These are phyloP conservation scores for Drosophila melanocephala DNA, from an alignment of 2,888 invertebrate species.

Conservation along the genomic window DNA sequence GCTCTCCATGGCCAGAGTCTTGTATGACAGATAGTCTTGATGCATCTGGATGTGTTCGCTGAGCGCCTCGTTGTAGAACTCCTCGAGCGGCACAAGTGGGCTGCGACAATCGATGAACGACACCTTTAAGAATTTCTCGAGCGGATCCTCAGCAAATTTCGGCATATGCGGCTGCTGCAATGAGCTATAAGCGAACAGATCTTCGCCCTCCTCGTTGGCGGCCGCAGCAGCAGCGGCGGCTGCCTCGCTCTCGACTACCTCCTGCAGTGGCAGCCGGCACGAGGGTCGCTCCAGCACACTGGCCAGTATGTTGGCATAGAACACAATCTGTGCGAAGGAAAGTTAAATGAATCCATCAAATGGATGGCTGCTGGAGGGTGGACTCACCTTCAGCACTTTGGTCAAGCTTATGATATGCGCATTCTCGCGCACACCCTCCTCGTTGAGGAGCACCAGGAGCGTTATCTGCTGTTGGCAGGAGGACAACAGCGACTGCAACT, in stretches of 20 bases:
- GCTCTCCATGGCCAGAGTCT: conserved; percentile 87
- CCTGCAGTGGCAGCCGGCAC: conserved; percentile 73
- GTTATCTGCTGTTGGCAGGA: conserved; percentile 95
- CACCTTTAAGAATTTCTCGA: conserved; percentile 90
- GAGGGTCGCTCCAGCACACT: conserved; percentile 91
- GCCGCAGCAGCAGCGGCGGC: conserved; percentile 60
- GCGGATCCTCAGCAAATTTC: conserved; percentile 85
- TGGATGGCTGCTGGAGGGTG: not conserved
- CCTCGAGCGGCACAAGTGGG: conserved; percentile 93
- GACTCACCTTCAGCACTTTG: conserved; percentile 92
- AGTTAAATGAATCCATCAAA: not conserved
- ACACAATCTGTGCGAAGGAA: conserved; percentile 88
- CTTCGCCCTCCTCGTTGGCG: conserved; percentile 77
- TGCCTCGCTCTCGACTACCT: conserved; percentile 29
- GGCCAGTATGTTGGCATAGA: conserved; percentile 94
- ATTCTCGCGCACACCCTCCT: conserved; percentile 94
- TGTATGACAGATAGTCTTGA: conserved; percentile 95
- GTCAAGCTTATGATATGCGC: conserved; percentile 93
- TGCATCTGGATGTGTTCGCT: conserved; percentile 98
- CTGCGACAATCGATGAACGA: conserved; percentile 89
- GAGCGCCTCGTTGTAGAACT: conserved; percentile 97
- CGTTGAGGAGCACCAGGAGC: conserved; percentile 91
- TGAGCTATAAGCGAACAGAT: conserved; percentile 83
- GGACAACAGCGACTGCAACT: conserved; percentile 89
- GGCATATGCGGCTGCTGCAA: conserved; percentile 79